Base-by-base conservation (phyloP, 1,140 invertebrate genomes). In the Drosophila lacertosa region DNA sequence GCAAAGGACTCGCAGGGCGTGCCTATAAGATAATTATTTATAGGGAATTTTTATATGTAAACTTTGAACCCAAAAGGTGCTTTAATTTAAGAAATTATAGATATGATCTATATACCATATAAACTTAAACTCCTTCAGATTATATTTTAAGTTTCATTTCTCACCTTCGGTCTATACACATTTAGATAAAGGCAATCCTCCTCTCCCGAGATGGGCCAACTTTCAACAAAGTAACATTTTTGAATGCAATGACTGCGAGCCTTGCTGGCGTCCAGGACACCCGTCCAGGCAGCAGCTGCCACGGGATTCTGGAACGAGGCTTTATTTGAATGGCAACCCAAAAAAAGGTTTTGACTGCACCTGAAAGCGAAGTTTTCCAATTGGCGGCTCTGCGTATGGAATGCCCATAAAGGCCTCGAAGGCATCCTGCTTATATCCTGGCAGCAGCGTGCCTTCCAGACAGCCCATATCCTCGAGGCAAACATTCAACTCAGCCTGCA, bases 141-240 rank as follows among this genome's bases (percentile, higher is more conserved):
- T 20, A 7, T 6, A 3, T 6, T 39, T 39, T 15, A 39, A 4
- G 20, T 9, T 15, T 3, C 2, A 16, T 1, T 20, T 20, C 11
- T 20, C 39, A 51, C 48, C 47, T 18, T 47, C 57, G 6, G 94
- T 39, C 92, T 89, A 83, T 94, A 94, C 15, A 95, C 92, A 71
- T 94, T 94, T 32, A 94, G 74, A 74, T 93, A 94, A 0, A 94
- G 84, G 68, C 94, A 95, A 77, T 95, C 94, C 78, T 94, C 94
- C 15, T 74, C 42, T 1, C 92, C 92, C 4, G 9, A 37, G 0
- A 84, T 20, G 24, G 20, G 22, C 35, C 40, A 65, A 3, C 35
- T 24, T 0, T 11, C n/a, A 0, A 37, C 1, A 6, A 77, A 72
- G 48, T 70, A 77, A 32, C 72, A 88, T 22, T 64, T 90, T 48